These are phyloP conservation scores for Galeruca laticollis DNA, from an alignment of 2,888 invertebrate genomes.

Conservation along the genomic window DNA sequence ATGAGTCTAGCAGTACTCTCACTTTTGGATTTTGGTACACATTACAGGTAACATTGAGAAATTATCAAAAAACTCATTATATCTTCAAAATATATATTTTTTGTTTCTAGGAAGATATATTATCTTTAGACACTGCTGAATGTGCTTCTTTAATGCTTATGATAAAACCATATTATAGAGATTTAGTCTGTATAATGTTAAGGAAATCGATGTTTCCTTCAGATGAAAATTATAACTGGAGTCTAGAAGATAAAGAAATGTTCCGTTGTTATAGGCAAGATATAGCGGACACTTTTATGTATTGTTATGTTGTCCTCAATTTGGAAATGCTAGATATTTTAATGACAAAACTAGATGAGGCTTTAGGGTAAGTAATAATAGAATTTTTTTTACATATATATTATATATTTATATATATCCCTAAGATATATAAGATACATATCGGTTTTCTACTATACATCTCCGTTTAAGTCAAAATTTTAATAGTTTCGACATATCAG, in stretches of 20 bases:
- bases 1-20: slow-evolving; percentile 88
- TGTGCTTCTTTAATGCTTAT: slow-evolving; percentile 69
- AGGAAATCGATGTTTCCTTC: slow-evolving; percentile 83
- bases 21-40: slow-evolving; percentile 94
- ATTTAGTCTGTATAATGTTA: slow-evolving; percentile 81
- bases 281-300: slow-evolving; percentile 71
- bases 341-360: slow-evolving; percentile 73
- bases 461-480: no score
- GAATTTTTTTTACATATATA: neutral
- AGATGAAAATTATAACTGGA: slow-evolving; percentile 70
- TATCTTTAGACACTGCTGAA: slow-evolving; percentile 67
- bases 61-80: slow-evolving; percentile 41
- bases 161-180: slow-evolving; percentile 83
- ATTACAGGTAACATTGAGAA: slow-evolving; percentile 75
- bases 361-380: slow-evolving; percentile 61
- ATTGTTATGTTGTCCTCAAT: slow-evolving; percentile 87
- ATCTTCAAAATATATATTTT: neutral
- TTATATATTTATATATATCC: no score
- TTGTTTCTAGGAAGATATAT: slow-evolving; percentile 73
- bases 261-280: slow-evolving; percentile 76
- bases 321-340: slow-evolving; percentile 79
- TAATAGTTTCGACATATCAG: no score
- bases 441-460: no score
- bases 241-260: slow-evolving; percentile 85
- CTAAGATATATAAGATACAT: no score